Evolutionary conservation across 2,797 vertebrate species (phyloP), one percentile per base, ranked within the genome.

Genomic region (Morelia viridis): DNA sequence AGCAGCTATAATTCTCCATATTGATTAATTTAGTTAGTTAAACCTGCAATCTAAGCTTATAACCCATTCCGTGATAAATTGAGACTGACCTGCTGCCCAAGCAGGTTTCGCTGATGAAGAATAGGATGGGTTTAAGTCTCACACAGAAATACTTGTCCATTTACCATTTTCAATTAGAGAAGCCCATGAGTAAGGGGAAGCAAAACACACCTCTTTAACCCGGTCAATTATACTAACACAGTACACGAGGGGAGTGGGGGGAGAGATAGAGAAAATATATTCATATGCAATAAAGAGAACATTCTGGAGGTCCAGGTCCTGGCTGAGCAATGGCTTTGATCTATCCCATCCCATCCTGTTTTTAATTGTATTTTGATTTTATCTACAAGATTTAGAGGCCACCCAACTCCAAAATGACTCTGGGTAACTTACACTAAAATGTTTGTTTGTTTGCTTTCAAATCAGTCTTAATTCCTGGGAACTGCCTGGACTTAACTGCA

Each of bases 21-120:
- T 96, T 94, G 96, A 96, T 97, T 96, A 96, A 96, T 96, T 97
- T 95, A 97, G 93, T 97, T 96, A 97, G 93, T 96, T 97, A 96
- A 97, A 96, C 93, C 93, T 97, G 94, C 85, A 96, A 94, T 95
- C 93, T 96, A 97, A 97, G 94, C 94, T 95, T 96, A 96, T 95
- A 96, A 96, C 92, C 89, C 85, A 95, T 94, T 95, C 93, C 71
- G 87, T 96, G 95, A 97, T 95, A 96, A 96, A 97, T 89, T 95
- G 93, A 96, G 94, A 97, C 95, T 92, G 94, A 96, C 93, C 93
- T 96, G 95, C 93, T 97, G 87, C 92, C 92, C 95, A 97, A 96
- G 96, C 91, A 96, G 94, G 92, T 95, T 97, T 97, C 93, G 93
- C 71, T 92, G 94, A 97, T 97, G 93, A 97, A 96, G 94, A 93